These are phyloP conservation scores for Buphagus erythrorhynchus DNA, from an alignment of 2,797 vertebrate genomes.

Conservation along the genomic window DNA sequence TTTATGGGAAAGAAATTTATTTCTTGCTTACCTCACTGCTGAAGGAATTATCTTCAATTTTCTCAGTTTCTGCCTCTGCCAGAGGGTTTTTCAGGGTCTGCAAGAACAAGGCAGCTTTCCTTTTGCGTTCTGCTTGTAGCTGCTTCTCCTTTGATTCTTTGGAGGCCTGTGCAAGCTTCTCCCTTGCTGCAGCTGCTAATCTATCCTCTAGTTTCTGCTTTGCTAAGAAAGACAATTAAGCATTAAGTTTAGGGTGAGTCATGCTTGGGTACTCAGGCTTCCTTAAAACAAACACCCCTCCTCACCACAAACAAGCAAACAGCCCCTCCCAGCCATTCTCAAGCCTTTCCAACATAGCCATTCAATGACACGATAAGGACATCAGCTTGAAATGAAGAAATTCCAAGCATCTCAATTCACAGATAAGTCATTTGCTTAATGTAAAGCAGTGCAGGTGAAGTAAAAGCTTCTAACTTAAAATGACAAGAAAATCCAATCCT, in stretches of 20 bases:
- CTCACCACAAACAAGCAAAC: neutral
- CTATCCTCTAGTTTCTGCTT: slow-evolving; percentile 97
- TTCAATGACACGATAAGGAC: neutral
- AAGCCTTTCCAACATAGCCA: neutral
- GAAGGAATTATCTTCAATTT: slow-evolving; percentile 79
- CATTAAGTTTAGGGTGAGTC: neutral
- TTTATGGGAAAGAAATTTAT: neutral
- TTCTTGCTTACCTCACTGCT: slow-evolving; percentile 79
- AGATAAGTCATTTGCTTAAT: neutral
- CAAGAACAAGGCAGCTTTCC: slow-evolving; percentile 94
- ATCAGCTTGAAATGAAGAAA: neutral
- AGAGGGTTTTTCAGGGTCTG: slow-evolving; percentile 89
- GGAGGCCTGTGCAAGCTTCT: slow-evolving; percentile 96
- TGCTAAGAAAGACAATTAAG: slow-evolving; percentile 76
- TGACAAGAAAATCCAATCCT: neutral
- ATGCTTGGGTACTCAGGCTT: neutral
- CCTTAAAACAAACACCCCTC: neutral
- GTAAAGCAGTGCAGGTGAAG: neutral
- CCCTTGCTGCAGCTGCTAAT: slow-evolving; percentile 92
- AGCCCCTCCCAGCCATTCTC: neutral
- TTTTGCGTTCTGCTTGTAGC: slow-evolving; percentile 95
- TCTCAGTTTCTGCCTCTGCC: slow-evolving; percentile 85
- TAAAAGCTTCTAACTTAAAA: neutral
- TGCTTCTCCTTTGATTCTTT: slow-evolving; percentile 99
- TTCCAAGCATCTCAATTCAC: neutral